Base-by-base conservation (phyloP, 2,888 invertebrate genomes). In the Drosophila fungiperda region DNA sequence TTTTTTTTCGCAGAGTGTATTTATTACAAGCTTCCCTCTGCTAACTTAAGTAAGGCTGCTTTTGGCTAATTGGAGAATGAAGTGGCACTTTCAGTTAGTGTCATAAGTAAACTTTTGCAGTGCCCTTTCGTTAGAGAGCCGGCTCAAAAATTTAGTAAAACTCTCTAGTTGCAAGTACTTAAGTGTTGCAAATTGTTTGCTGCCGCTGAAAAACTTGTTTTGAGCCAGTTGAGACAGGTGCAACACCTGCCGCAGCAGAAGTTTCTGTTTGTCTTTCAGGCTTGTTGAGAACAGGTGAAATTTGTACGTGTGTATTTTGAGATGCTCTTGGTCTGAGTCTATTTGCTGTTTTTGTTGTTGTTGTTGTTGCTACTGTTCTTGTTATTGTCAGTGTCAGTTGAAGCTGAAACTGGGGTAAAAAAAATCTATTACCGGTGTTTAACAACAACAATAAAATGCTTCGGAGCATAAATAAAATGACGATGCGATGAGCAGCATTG, bases 351-450 rank as follows among this genome's bases (percentile, higher is more conserved):
- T 17, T n/a, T 32, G 71, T 48, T 32, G n/a, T 15, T 23, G 32
- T 32, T 33, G 17, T 38, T 35, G 48, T 20, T 7, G 12, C 69
- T 11, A 7, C 69, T 26, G 42, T 17, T 49, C 26, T n/a, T 29
- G 23, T 23, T 35, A 48, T 23, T 33, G 40, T 33, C 32, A 62
- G 26, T 36, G 62, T 12, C 68, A 68, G 78, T 64, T 64, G 61
- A 62, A 23, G 64, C 33, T 38, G 38, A 17, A 45, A 45, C 45
- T 23, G 45, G 15, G 23, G 15, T 45, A 45, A 35, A 78, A 62
- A 40, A 75, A 79, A 87, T 87, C 82, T 89, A 84, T 89, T 84
- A 84, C 87, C 79, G 68, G 71, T 85, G 84, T 87, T 85, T 79
- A 84, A 89, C 89, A 85, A 73, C 82, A 79, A 87, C 73, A 85